Evolutionary conservation across 1,140 invertebrate species (phyloP).

Genomic region (Melitaea cinxia): DNA sequence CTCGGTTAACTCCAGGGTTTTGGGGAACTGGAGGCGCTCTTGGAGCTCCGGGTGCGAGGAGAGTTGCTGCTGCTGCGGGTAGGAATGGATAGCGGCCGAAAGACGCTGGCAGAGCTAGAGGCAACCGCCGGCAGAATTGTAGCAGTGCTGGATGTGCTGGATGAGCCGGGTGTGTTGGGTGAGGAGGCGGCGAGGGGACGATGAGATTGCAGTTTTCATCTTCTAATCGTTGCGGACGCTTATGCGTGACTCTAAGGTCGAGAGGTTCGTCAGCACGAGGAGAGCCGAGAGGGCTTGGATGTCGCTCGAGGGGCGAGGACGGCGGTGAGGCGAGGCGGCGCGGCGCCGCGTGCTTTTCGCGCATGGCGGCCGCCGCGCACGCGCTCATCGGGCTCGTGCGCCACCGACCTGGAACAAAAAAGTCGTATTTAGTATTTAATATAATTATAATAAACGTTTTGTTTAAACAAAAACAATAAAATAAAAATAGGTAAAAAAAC

Average conservation of each 20-base stretch:
- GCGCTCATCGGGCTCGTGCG: constrained; percentile 80
- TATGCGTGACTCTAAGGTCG: constrained; percentile 91
- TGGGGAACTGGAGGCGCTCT: constrained; percentile 75
- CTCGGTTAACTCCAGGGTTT: constrained; percentile 83
- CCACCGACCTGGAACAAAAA: constrained; percentile 74
- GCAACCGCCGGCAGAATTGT: constrained; percentile 70
- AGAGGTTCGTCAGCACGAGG: constrained; percentile 87
- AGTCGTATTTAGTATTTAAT: background rate
- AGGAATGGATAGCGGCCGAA: constrained; percentile 78
- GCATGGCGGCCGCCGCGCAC: constrained; percentile 80
- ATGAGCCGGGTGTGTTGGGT: constrained; percentile 74
- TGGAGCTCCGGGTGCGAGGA: constrained; percentile 69
- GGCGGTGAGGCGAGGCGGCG: constrained; percentile 78
- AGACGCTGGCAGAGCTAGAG: constrained; percentile 75
- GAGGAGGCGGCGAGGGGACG: constrained; percentile 80
- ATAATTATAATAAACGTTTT: background rate
- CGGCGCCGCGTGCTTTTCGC: constrained; percentile 81
- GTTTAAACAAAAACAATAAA: background rate
- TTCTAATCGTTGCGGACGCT: constrained; percentile 85
- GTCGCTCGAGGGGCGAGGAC: constrained; percentile 56
- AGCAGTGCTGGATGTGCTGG: constrained; percentile 73
- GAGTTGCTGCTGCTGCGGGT: constrained; percentile 71
- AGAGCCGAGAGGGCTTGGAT: constrained; percentile 68
- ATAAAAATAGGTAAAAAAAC: no score
- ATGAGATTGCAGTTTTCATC: constrained; percentile 90